Evolutionary conservation across 2,888 invertebrate species (phyloP).

Genomic region (Eupithecia centaureata): DNA sequence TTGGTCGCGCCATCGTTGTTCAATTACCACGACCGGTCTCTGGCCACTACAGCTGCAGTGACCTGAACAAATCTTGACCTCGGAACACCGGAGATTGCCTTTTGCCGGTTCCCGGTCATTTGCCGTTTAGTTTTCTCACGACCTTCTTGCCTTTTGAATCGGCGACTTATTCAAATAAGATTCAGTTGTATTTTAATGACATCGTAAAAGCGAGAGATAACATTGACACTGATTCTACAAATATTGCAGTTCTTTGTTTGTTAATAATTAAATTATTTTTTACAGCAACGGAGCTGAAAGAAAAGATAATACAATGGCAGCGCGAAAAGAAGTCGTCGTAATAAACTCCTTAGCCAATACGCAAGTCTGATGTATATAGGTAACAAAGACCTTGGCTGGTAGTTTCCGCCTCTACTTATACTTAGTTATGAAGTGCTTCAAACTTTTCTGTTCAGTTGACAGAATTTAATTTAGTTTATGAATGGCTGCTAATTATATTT

Average conservation of each 20-base stretch:
- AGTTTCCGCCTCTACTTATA: slow-evolving; percentile 59
- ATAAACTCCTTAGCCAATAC: slow-evolving; percentile 66
- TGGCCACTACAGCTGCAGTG: background rate
- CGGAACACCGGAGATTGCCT: background rate
- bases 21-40: background rate
- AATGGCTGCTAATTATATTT: background rate
- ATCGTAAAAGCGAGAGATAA: background rate
- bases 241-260: background rate
- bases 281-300: slow-evolving; percentile 91
- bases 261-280: slow-evolving; percentile 45
- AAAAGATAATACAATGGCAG: slow-evolving; percentile 94
- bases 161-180: background rate
- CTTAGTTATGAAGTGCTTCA: slow-evolving; percentile 3
- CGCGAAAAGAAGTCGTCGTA: slow-evolving; percentile 87
- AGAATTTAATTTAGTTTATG: background rate
- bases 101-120: background rate
- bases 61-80: background rate
- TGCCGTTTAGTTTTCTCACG: background rate
- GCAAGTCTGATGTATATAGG: slow-evolving; percentile 81
- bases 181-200: background rate
- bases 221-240: background rate
- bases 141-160: background rate
- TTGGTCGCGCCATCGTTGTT: background rate
- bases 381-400: slow-evolving; percentile 72
- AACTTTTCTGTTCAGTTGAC: slow-evolving; percentile 6